phyloP scores from a whole-genome alignment of 35 echinoderm and acorn worm genomes.

The Acanthaster planci region DNA sequence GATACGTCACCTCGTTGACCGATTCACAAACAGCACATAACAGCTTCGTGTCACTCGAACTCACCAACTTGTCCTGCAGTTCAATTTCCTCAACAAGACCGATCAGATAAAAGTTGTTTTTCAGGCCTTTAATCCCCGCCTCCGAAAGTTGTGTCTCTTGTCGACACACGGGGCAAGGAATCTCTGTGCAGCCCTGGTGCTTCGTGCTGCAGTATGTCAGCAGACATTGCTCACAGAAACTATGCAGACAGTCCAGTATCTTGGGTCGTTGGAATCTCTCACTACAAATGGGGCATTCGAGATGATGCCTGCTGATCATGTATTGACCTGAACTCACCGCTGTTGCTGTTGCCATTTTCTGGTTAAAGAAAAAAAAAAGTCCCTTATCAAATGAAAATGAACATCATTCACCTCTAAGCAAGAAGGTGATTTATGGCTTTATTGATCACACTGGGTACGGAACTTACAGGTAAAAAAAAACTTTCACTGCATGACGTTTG shows the following conservation, averaged over 20 bases:
- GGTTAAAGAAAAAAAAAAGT: too few relatives aligned
- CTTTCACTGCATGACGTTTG: too few relatives aligned
- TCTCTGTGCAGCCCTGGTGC: neutral
- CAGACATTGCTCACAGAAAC: neutral
- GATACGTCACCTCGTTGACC: too few relatives aligned
- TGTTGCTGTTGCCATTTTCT: too few relatives aligned
- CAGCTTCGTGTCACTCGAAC: neutral
- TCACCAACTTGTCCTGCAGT: neutral
- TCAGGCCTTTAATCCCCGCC: neutral
- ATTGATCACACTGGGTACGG: too few relatives aligned
- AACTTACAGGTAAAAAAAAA: too few relatives aligned
- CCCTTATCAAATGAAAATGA: too few relatives aligned
- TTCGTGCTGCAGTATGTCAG: neutral
- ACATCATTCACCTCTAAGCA: too few relatives aligned
- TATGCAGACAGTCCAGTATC: neutral
- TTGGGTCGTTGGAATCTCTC: neutral
- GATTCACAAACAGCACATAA: neutral
- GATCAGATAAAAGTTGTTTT: neutral
- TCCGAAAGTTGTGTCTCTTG: neutral
- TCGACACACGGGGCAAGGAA: neutral
- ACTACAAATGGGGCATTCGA: neutral
- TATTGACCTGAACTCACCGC: too few relatives aligned
- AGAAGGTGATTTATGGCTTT: too few relatives aligned
- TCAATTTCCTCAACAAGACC: neutral
- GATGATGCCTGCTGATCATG: neutral